Base-by-base conservation (phyloP, 2,797 vertebrate genomes). In the Phataginus tricuspis region DNA sequence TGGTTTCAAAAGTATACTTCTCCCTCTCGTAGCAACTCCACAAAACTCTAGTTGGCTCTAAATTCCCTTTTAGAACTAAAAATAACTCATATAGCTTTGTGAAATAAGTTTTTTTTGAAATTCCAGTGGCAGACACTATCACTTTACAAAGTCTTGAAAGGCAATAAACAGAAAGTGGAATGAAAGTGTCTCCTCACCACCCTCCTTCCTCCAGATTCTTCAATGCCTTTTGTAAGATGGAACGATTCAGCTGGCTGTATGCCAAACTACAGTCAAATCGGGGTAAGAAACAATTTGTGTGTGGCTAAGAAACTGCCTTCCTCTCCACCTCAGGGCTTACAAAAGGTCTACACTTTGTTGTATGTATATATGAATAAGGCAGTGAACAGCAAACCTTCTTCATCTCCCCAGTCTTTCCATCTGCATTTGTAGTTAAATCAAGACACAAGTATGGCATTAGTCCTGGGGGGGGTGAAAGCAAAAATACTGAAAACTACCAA, bases 1-100 rank as follows among this genome's bases (percentile, higher is more conserved):
- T 85, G 13, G 55, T 86, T 90, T 95, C 84, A 86, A 69, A 95
- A 80, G 77, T 61, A 53, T 31, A 86, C 45, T 75, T 82, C 84
- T 63, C 23, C 19, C 42, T 78, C 23, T 34, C 34, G 25, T n/a
- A 91, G 42, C 37, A 86, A 71, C 37, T 80, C 23, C 9, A 69
- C 23, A 74, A 64, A 51, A 64, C 59, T 80, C 14, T 61, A 71
- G 27, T 64, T 84, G 55, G 61, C 55, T 90, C 66, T 90, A 64
- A 82, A 63, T 85, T 87, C 51, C 72, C 77, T 90, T 88, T 31
- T 8, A 89, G 79, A 84, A 91, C 27, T 42, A n/a, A 51, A 83
- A 74, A 63, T 21, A 86, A 57, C 12, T 64, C 34, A 80, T 21
- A 53, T 21, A 86, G 51, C 51, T 61, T 95, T 79, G 45, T 45